Percentiles rank a stretch among this genome's conserved stretches.
phyloP scores from a whole-genome alignment of 1,140 invertebrate genomes.

The Luehdorfia chinensis region DNA sequence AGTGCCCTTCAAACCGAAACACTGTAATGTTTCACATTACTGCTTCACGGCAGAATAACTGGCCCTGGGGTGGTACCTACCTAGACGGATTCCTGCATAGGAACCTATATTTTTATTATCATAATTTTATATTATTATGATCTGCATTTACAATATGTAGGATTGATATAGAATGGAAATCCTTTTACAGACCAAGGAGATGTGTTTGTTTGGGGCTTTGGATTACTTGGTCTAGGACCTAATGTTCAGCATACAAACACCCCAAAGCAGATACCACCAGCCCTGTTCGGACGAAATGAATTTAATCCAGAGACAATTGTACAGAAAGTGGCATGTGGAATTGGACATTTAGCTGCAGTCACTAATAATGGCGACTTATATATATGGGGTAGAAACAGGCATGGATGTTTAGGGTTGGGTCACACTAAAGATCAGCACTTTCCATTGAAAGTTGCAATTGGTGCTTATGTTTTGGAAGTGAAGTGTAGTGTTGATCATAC shows the following conservation, averaged over 20 bases:
- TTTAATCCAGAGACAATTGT: slow-evolving; percentile 85
- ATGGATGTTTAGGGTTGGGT: slow-evolving; percentile 90
- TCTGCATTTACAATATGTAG: too few species aligned
- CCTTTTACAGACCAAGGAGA: slow-evolving; percentile 86
- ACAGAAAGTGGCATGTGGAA: slow-evolving; percentile 83
- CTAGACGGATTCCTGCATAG: too few species aligned
- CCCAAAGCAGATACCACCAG: slow-evolving; percentile 86
- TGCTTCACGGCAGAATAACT: too few species aligned
- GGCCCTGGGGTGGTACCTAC: too few species aligned
- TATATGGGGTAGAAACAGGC: slow-evolving; percentile 93
- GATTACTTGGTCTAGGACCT: slow-evolving; percentile 93
- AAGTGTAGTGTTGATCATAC: slow-evolving; percentile 92
- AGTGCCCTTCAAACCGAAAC: too few species aligned
- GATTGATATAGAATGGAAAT: too few species aligned
- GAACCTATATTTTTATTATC: too few species aligned
- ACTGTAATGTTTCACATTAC: too few species aligned
- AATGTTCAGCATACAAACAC: slow-evolving; percentile 79
- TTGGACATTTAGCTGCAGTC: slow-evolving; percentile 88
- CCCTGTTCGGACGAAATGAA: slow-evolving; percentile 91
- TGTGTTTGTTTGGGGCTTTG: slow-evolving; percentile 96
- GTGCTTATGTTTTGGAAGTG: slow-evolving; percentile 84
- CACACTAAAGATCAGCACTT: slow-evolving; percentile 90
- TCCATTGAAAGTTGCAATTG: slow-evolving; percentile 89
- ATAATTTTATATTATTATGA: too few species aligned
- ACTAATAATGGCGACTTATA: slow-evolving; percentile 90